Percentiles rank a stretch among this genome's conserved stretches.
phyloP scores from a whole-genome alignment of 2,113 vertebrate genomes.

The Pteropus alecto region DNA sequence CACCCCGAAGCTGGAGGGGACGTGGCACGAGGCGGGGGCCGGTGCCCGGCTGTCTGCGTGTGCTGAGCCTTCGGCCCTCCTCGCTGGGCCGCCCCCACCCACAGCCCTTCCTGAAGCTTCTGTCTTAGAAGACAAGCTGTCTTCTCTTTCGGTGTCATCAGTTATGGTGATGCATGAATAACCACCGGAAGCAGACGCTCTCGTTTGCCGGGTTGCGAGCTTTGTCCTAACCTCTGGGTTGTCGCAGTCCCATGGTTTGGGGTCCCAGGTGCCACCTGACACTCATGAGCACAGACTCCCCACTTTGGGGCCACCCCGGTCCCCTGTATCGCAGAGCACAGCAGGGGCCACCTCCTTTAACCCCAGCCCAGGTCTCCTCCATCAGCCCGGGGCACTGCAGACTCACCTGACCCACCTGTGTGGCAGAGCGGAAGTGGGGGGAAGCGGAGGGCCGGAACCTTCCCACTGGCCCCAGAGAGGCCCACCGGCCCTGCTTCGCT shows the following conservation, averaged over 20 bases:
- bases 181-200: fast-evolving
- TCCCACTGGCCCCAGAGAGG: no score
- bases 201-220: fast-evolving
- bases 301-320: background rate
- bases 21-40: fast-evolving
- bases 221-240: background rate
- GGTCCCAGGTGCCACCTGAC: background rate
- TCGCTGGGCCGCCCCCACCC: fast-evolving
- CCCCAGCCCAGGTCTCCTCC: background rate
- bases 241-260: background rate
- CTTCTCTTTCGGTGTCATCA: background rate
- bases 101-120: background rate
- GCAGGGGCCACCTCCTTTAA: no score
- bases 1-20: fast-evolving
- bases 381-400: fast-evolving
- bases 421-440: fast-evolving
- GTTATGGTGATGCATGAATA: fast-evolving
- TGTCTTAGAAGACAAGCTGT: fast-evolving
- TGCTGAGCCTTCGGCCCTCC: background rate
- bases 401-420: background rate
- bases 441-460: background rate
- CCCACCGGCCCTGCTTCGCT: no score
- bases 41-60: background rate
- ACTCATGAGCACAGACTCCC: background rate
- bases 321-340: background rate